Conservation (phyloP, 2,888 invertebrate genomes). For the Drosophila neonasuta region DNA sequence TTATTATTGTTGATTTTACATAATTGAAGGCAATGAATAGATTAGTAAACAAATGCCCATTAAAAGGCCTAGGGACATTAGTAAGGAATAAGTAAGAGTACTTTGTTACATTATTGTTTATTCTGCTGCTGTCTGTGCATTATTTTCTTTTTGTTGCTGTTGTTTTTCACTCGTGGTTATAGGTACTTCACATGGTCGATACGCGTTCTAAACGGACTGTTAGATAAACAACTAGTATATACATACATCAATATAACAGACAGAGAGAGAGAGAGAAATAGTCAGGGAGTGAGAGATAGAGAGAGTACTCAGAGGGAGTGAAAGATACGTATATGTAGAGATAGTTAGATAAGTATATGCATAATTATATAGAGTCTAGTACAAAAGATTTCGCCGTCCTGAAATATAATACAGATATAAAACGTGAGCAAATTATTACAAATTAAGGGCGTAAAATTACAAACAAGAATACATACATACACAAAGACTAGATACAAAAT, state of each 20-base stretch:
- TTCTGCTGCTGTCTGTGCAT: slow-evolving; percentile 2
- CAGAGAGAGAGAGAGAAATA: slow-evolving; percentile 28
- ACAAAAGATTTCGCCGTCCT: slow-evolving; percentile 86
- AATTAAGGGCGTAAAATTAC: slow-evolving; percentile 65
- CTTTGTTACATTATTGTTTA: slow-evolving; percentile 29
- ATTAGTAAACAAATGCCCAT: slow-evolving; percentile 60
- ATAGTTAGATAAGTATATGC: slow-evolving; percentile 36
- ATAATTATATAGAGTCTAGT: slow-evolving; percentile 82
- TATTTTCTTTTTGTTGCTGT: slow-evolving; percentile 18
- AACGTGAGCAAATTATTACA: slow-evolving; percentile 78
- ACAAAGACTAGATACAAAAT: slow-evolving; percentile 19
- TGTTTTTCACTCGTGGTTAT: slow-evolving; percentile 24
- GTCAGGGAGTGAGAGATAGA: slow-evolving; percentile 18
- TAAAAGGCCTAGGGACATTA: slow-evolving; percentile 41
- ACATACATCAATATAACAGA: slow-evolving; percentile 41
- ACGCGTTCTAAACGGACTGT: slow-evolving; percentile 46
- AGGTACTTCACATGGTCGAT: slow-evolving; percentile 33
- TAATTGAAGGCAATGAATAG: slow-evolving; percentile 45
- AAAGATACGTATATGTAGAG: slow-evolving; percentile 33
- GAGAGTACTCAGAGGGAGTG: slow-evolving; percentile 26
- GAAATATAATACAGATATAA: slow-evolving; percentile 84
- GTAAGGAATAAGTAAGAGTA: slow-evolving; percentile 29
- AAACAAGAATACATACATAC: slow-evolving; percentile 20
- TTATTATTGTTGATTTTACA: slow-evolving; percentile 46
- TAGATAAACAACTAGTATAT: slow-evolving; percentile 51